Conservation (phyloP, 2,888 invertebrate species). For the Bembecia ichneumoniformis region DNA sequence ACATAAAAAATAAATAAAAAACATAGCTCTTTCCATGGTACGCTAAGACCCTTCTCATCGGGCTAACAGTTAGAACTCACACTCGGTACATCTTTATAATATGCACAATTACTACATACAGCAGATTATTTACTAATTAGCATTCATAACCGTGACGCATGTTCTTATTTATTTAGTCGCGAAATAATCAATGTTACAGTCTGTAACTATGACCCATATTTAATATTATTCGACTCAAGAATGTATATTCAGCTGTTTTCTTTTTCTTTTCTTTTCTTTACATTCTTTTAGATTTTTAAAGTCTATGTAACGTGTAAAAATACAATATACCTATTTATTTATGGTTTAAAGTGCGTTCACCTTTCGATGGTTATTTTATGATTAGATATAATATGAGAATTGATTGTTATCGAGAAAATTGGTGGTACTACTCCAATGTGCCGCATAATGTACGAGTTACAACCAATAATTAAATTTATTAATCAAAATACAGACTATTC, state of each 20-base stretch:
- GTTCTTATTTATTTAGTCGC: background rate
- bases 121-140: slow-evolving; percentile 1
- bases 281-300: background rate
- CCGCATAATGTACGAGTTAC: no score
- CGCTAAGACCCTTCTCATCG: no score
- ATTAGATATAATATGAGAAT: background rate
- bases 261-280: background rate
- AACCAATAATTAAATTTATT: no score
- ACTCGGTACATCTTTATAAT: no score
- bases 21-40: no score
- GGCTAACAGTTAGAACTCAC: no score
- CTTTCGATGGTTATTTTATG: background rate
- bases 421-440: background rate
- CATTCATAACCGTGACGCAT: slow-evolving; percentile 1
- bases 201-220: slow-evolving; percentile 19
- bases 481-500: no score
- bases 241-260: slow-evolving; percentile 23
- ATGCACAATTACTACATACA: no score
- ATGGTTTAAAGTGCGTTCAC: background rate
- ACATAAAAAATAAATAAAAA: no score
- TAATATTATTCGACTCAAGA: slow-evolving; percentile 23
- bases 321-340: background rate
- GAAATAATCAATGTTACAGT: slow-evolving; percentile 3
- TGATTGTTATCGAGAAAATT: background rate
- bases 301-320: background rate